These are phyloP conservation scores for human DNA, from an alignment of 2,113 vertebrate species.

Conservation along the genomic window GRCh38 chr11:9059001-9059500, in stretches of 20 bases:
- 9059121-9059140: neutral
- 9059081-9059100: conserved; percentile 10
- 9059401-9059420: conserved; percentile 95
- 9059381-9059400: conserved; percentile 97
- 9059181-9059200: neutral
- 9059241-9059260: neutral
- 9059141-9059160: neutral
- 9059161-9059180: neutral
- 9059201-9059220: neutral
- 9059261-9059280: neutral
- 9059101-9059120: conserved; percentile 29
- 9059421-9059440: conserved; percentile 89
- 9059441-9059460: conserved; percentile 60
- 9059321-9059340: conserved; percentile 97
- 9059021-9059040: neutral
- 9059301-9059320: conserved; percentile 99
- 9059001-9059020: neutral
- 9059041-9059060: neutral
- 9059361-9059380: conserved; percentile 98
- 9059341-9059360: conserved; percentile 98
- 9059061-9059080: neutral
- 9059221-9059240: neutral
- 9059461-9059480: neutral
- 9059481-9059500: conserved; percentile 46
- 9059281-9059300: conserved; percentile 68